A percentile compares a stretch with the other conserved stretches of the same genome.
These are phyloP conservation scores for Ptychochromis oligacanthus DNA, from an alignment of 2,113 vertebrate genomes.

Conservation along the genomic window DNA sequence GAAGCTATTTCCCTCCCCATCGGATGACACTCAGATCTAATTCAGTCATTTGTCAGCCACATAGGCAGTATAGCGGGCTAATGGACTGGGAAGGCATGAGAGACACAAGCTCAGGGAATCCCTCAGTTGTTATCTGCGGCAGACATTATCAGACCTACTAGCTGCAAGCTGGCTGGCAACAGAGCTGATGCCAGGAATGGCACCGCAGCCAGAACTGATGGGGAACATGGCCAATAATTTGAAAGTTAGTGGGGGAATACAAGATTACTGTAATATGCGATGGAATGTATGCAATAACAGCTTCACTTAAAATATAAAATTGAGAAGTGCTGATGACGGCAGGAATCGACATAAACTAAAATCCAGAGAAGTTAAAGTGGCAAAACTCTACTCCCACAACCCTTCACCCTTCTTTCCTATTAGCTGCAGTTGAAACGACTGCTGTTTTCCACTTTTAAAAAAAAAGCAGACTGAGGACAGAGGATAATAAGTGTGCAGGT, in stretches of 20 bases:
- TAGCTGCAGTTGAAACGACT: not conserved
- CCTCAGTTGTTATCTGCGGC: conserved; percentile 56
- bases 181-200: conserved; percentile 25
- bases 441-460: not conserved
- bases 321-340: too few species aligned
- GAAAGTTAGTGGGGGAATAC: conserved; percentile 12
- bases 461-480: not conserved
- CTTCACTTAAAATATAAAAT: too few species aligned
- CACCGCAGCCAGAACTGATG: conserved; percentile 16
- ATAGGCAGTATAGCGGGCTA: conserved; percentile 46
- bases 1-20: not conserved
- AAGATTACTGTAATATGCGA: conserved; percentile 34
- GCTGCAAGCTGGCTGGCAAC: conserved; percentile 48
- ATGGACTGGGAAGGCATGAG: conserved; percentile 62
- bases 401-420: not conserved
- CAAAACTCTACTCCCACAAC: not conserved
- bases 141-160: conserved; percentile 64
- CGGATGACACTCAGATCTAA: conserved; percentile 49
- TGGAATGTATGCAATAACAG: not conserved
- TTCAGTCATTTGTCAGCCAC: conserved; percentile 61
- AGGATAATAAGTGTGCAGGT: not conserved
- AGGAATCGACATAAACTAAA: not conserved
- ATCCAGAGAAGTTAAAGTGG: not conserved
- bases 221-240: conserved; percentile 26
- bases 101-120: conserved; percentile 57